A percentile compares a stretch with the other conserved stretches of the same genome.
Conservation (phyloP, 2,797 vertebrate species). For the Zalophus californianus region DNA sequence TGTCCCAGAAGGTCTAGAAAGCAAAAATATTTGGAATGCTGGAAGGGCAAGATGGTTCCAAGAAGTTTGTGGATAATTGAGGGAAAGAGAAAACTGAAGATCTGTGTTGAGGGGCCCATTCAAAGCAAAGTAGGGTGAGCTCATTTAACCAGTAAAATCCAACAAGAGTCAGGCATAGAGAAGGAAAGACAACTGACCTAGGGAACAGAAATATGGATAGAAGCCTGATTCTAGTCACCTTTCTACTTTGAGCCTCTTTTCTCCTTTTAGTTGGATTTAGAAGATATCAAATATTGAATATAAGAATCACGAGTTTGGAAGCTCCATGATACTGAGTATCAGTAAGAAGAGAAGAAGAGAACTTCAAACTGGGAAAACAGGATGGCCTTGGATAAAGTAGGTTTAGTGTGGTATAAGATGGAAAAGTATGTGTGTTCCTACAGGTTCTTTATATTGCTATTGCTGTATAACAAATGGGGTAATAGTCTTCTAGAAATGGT, state of each 20-base stretch:
- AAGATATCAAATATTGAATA: neutral
- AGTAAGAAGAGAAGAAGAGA: neutral
- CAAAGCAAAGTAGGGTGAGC: neutral
- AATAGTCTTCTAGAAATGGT: neutral
- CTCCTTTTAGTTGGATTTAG: neutral
- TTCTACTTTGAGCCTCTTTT: conserved; percentile 21
- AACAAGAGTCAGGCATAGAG: neutral
- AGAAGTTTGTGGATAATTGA: neutral
- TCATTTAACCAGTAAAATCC: conserved; percentile 27
- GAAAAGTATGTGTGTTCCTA: neutral
- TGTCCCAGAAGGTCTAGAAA: neutral
- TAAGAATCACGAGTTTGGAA: conserved; percentile 5
- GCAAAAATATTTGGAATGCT: conserved; percentile 25
- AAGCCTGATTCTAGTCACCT: neutral
- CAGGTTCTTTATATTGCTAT: neutral
- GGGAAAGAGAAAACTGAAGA: neutral
- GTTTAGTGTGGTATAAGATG: neutral
- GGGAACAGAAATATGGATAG: neutral
- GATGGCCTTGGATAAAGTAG: neutral
- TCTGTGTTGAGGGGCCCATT: neutral
- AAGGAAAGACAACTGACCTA: conserved; percentile 24
- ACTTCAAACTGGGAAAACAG: neutral
- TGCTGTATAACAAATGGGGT: neutral
- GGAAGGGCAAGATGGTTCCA: neutral
- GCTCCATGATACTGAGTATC: neutral